phyloP scores from a whole-genome alignment of 1,140 invertebrate species.

The Linepithema humile region DNA sequence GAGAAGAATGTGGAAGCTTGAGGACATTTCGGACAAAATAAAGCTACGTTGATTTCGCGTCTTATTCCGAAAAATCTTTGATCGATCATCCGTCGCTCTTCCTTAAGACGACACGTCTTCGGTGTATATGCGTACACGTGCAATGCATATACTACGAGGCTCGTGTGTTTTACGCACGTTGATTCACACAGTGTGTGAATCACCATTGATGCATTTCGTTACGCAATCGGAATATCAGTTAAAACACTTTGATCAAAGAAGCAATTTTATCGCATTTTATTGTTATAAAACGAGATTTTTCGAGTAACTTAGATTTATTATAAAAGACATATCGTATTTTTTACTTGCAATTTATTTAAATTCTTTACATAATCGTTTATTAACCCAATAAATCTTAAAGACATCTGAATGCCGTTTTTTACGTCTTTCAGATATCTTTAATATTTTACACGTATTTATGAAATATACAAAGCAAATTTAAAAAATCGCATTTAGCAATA shows the following conservation, averaged over 20 bases:
- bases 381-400: no score
- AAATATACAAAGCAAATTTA: neutral
- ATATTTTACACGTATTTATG: neutral
- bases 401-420: no score
- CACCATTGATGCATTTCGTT: conserved; percentile 67
- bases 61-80: conserved; percentile 81
- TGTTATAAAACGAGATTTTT: neutral
- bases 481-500: neutral
- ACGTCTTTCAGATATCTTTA: no score
- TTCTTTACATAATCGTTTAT: neutral
- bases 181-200: conserved; percentile 61
- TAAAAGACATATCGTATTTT: neutral
- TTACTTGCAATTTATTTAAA: neutral
- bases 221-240: conserved; percentile 73
- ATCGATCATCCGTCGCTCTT: conserved; percentile 82
- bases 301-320: neutral
- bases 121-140: conserved; percentile 43
- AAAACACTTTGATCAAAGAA: conserved; percentile 1
- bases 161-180: conserved; percentile 46
- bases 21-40: conserved; percentile 62
- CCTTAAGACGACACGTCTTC: conserved; percentile 61
- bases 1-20: neutral
- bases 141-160: conserved; percentile 10
- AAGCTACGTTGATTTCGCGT: conserved; percentile 80
- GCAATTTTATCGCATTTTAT: conserved; percentile 6